Evolutionary conservation across 2,797 vertebrate species (phyloP), one percentile per base, ranked within the genome.

Genomic region (Crypturellus tataupa): DNA sequence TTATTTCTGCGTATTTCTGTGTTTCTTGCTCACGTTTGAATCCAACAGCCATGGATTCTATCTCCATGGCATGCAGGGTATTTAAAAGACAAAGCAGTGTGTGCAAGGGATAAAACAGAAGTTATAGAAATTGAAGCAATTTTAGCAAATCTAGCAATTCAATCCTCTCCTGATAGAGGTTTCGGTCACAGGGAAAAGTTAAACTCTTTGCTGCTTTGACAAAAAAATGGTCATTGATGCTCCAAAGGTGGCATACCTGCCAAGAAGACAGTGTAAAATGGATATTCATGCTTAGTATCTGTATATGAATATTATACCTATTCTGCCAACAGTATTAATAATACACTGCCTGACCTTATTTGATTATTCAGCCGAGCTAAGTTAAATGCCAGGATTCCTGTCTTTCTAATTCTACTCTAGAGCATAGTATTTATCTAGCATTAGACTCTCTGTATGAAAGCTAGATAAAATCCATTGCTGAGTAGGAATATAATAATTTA

Each of bases 141-240:
- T 39, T 80, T 25, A 39, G 37, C 37, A 39, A 39, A 39, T 39
- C 37, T 39, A 39, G 37, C 23, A 75, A 49, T 5, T 8, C 8
- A 49, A 7, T 5, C 1, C 1, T 6, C 19, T 60, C 10, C n/a
- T 75, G 18, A 35, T 35, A 39, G 0, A 65, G 5, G 6, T 44
- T 90, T 84, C n/a, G 73, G 35, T 10, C 6, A 20, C n/a, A 24
- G 33, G 16, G 14, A 10, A 56, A 84, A 33, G 12, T 23, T 33
- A 87, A 76, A 44, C 8, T 10, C 5, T 80, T 1, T 0, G 27
- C 46, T 60, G 15, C 75, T 84, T 60, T 6, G 19, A 75, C 21
- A 82, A 72, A 51, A 33, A 42, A 53, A 79, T 53, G 2, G 6
- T 33, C 46, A 21, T 35, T 20, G 44, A 11, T 60, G 27, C 18